phyloP scores from a whole-genome alignment of 2,888 invertebrate species.

The Hemicrepidius hirtus region DNA sequence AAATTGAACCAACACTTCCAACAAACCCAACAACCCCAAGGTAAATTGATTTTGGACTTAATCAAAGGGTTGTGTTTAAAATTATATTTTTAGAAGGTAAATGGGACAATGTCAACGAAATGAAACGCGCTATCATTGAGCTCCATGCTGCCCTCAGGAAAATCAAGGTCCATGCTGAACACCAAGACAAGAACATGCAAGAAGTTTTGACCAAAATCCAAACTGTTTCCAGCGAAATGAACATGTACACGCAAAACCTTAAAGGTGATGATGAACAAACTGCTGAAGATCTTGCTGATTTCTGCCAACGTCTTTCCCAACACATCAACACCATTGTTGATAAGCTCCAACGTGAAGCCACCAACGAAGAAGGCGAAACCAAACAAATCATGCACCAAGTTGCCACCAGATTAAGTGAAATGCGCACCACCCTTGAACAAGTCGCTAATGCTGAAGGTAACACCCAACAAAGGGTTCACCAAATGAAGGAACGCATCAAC shows the following conservation, averaged over 20 bases:
- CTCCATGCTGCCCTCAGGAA: background rate
- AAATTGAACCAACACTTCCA: background rate
- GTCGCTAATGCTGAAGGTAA: background rate
- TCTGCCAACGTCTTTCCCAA: background rate
- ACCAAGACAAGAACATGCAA: background rate
- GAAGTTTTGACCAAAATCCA: slow-evolving; percentile 4
- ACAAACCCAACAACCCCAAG: background rate
- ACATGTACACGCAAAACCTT: slow-evolving; percentile 1
- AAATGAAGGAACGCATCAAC: background rate
- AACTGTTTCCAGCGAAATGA: background rate
- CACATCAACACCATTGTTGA: slow-evolving; percentile 11
- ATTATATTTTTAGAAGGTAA: background rate
- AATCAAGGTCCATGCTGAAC: background rate
- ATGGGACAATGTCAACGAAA: background rate
- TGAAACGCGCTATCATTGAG: background rate
- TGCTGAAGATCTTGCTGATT: background rate
- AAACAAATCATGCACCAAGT: background rate
- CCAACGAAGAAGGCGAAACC: slow-evolving; percentile 1
- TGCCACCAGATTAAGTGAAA: background rate
- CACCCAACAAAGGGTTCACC: background rate
- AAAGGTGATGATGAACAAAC: slow-evolving; percentile 1
- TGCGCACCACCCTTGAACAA: background rate
- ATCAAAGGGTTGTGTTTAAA: too few species aligned
- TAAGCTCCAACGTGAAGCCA: slow-evolving; percentile 2
- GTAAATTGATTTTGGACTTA: background rate